phyloP scores from a whole-genome alignment of 2,888 invertebrate species.

The Hemithea aestivaria region DNA sequence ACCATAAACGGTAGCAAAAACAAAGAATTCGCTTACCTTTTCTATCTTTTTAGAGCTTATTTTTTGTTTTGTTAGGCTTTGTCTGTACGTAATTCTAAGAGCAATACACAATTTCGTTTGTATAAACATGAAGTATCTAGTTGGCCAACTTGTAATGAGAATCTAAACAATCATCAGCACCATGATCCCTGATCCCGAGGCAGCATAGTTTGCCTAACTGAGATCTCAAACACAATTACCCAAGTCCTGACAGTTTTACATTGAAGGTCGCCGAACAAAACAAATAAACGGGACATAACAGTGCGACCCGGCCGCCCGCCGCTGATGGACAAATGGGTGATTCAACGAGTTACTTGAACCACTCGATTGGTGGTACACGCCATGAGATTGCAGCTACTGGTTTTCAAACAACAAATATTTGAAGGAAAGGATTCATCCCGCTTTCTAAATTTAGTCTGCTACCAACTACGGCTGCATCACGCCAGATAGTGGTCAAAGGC shows the following conservation, averaged over 20 bases:
- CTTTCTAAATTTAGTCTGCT: too few relatives aligned
- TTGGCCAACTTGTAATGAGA: neutral
- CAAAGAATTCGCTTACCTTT: too few relatives aligned
- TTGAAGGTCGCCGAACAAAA: conserved; percentile 37
- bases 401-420: too few relatives aligned
- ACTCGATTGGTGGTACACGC: conserved; percentile 37
- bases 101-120: too few relatives aligned
- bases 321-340: conserved; percentile 68
- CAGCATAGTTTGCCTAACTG: conserved; percentile 16
- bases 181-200: conserved; percentile 5
- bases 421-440: too few relatives aligned
- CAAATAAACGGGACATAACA: conserved; percentile 48
- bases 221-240: conserved; percentile 21
- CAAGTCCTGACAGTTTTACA: conserved; percentile 14
- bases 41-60: too few relatives aligned
- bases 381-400: conserved; percentile 11
- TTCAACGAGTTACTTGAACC: conserved; percentile 57
- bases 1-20: too few relatives aligned
- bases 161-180: conserved; percentile 5
- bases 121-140: too few relatives aligned
- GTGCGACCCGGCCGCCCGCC: conserved; percentile 50
- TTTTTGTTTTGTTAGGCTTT: too few relatives aligned
- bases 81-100: too few relatives aligned
- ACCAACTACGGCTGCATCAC: too few relatives aligned
- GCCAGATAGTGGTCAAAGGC: too few relatives aligned